These are phyloP conservation scores for Chlamydotis undulata DNA, from an alignment of 2,113 vertebrate species.

Conservation along the genomic window DNA sequence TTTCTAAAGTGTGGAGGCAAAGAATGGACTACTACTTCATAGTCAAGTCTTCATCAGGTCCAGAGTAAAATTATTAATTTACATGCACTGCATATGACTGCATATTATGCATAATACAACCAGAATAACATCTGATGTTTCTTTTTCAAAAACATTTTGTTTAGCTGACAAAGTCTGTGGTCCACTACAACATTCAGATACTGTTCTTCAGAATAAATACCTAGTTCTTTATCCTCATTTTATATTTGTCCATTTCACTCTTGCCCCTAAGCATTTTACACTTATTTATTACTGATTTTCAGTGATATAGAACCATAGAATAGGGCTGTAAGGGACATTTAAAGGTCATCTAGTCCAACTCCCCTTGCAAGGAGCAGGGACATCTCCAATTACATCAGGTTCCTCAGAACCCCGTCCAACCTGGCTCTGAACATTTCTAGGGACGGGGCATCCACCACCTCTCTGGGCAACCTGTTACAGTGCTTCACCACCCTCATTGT, in stretches of 20 bases:
- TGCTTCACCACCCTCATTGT: too few species aligned
- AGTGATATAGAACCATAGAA: not conserved
- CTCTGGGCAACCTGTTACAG: too few species aligned
- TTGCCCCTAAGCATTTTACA: not conserved
- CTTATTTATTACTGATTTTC: not conserved
- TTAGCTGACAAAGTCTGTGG: not conserved
- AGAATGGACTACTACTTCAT: not conserved
- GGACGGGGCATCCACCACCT: too few species aligned
- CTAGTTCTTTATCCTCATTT: not conserved
- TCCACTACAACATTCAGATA: not conserved
- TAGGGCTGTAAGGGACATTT: too few species aligned
- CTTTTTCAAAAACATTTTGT: not conserved
- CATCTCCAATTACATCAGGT: too few species aligned
- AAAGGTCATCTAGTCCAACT: too few species aligned
- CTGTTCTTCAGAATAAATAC: not conserved
- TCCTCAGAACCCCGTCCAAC: too few species aligned
- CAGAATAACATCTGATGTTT: not conserved
- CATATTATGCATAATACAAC: not conserved
- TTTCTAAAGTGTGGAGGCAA: not conserved
- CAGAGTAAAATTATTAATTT: not conserved
- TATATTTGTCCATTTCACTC: not conserved
- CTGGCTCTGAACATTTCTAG: too few species aligned
- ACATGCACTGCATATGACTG: not conserved
- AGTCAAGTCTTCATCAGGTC: not conserved
- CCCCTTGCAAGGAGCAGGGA: too few species aligned